Evolutionary conservation across 2,888 invertebrate genomes (phyloP), one percentile per base, ranked within the genome.

Genomic region (Drosophila yooni): DNA sequence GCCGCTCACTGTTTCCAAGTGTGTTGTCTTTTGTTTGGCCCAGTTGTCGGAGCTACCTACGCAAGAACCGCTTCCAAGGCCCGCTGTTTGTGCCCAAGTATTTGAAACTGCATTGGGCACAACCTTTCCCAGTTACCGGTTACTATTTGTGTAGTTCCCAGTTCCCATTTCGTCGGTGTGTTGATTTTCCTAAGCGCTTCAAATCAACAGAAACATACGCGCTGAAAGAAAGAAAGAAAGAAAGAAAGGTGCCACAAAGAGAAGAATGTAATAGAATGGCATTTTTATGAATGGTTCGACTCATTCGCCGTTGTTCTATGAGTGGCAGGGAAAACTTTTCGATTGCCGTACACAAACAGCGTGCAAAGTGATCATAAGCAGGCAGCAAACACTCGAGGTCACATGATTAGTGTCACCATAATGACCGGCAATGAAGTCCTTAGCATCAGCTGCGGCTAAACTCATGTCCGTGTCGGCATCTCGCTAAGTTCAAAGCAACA

Each of bases 271-370:
- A 73, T 76, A 76, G 84, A 84, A 74, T 89, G 89, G 81, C 85
- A 84, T 88, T 84, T 89, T 89, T 80, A 88, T 85, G 85, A 90
- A 85, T 85, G 90, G 89, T 25, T 72, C 60, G 68, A 56, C 70
- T 70, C 50, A 57, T 72, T 70, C 56, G 34, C 27, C 38, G 43
- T 70, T 69, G 57, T 66, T 60, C 61, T 53, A 38, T 59, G 68
- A 64, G 59, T 65, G 68, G 57, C 76, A 61, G 60, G 66, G 48
- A 62, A 80, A 86, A 66, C 71, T 72, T 72, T 51, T 72, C 74
- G 70, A 66, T 58, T 72, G 76, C 15, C 74, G 48, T 79, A 72
- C 51, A 81, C 67, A 84, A 87, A 82, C 82, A 69, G 79, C 66
- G 82, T 78, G 88, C 79, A 82, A 88, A 79, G 84, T 83, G 86